Evolutionary conservation across 2,797 vertebrate genomes (phyloP), one percentile per base, ranked within the genome.

Genomic region (Gorsachius magnificus): DNA sequence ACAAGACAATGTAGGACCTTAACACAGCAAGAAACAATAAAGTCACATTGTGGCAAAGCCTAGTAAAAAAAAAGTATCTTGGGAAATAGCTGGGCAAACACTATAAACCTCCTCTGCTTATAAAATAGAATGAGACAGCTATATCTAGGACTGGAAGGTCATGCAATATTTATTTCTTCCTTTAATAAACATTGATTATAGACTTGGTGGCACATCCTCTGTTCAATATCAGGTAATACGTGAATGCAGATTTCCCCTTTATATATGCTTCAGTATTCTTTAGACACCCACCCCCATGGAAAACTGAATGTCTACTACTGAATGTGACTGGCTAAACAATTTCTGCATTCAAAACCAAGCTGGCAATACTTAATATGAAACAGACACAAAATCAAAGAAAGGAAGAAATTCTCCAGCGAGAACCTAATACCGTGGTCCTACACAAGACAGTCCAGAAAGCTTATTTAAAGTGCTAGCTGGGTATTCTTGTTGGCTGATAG

Each of bases 41-140:
- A 90, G 53, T 71, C 58, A 41, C 2, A 1, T 21, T 6, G 13
- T 78, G 80, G 69, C 48, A 85, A 83, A 65, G 19, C 53, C 64
- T 69, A 17, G 45, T 33, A 12, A 48, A 80, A 82, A 82, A 88
- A 56, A 50, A 0, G 1, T 61, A 81, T 25, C 83, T 75, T 82
- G 61, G 77, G 85, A 96, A 91, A 87, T 61, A 56, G 38, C 20
- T 88, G 66, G 25, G 68, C 65, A 95, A 95, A 77, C 33, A 76
- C 64, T n/a, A 33, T 75, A 83, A 94, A 70, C 29, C 13, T 81
- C 28, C 54, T 45, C 70, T 81, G 58, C 43, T 95, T 93, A 65
- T 79, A 94, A 92, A 88, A 65, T 10, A 65, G 63, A 61, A 68
- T 56, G 57, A 90, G 38, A 25, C 38, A 90, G 50, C 38, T 82